These are phyloP conservation scores for Cryptops parisi DNA, from an alignment of 2,888 invertebrate genomes.

Conservation along the genomic window DNA sequence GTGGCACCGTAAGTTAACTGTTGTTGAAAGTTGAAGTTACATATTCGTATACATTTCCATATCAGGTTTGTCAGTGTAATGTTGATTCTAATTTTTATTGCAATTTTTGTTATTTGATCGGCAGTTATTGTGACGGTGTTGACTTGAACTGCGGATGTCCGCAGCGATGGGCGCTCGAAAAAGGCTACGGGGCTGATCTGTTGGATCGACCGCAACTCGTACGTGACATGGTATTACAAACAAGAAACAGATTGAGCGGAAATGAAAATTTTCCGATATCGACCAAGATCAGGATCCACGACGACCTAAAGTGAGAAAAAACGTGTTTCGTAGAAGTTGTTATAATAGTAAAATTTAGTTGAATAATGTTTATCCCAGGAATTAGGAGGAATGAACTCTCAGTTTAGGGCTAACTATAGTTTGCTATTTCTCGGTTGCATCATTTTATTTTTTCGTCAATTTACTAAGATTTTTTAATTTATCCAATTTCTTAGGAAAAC, in stretches of 20 bases:
- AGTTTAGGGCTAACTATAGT: too few species aligned
- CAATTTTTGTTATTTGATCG: background rate
- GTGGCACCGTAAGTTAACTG: slow-evolving; percentile 49
- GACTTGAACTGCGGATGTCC: background rate
- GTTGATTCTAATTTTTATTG: too few species aligned
- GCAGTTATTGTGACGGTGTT: background rate
- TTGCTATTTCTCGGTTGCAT: too few species aligned
- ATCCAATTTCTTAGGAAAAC: too few species aligned
- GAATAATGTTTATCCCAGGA: too few species aligned
- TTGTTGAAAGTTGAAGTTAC: background rate
- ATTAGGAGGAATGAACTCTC: too few species aligned
- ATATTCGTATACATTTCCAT: background rate
- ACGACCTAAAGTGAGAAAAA: background rate
- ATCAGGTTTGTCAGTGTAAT: too few species aligned
- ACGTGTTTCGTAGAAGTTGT: too few species aligned
- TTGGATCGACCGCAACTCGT: background rate
- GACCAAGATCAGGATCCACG: background rate
- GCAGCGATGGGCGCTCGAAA: background rate
- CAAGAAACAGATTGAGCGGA: background rate
- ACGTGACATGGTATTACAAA: background rate
- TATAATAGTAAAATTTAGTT: too few species aligned
- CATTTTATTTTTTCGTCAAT: too few species aligned
- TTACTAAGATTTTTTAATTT: too few species aligned
- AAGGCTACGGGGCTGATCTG: background rate
- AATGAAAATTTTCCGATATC: background rate